Evolutionary conservation across 2,888 invertebrate genomes (phyloP).

Genomic region (Odontocolon sp.): DNA sequence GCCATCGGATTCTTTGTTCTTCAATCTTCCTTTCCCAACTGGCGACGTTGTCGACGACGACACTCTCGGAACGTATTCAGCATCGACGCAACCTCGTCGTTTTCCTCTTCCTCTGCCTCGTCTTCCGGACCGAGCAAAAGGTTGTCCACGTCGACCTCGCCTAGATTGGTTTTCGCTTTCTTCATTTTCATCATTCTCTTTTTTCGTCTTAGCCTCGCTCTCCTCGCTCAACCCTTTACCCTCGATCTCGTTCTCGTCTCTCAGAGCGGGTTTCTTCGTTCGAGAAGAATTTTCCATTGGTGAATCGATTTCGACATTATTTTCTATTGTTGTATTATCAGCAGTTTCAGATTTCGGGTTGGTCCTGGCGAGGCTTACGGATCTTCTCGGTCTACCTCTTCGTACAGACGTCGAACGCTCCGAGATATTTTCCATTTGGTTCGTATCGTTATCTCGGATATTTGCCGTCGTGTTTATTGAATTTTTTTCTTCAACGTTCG

Average conservation of each 20-base stretch:
- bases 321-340: background rate
- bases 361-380: background rate
- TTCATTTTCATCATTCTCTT: no score
- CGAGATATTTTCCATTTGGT: background rate
- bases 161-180: constrained; percentile 32
- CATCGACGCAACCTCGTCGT: constrained; percentile 46
- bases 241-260: constrained; percentile 41
- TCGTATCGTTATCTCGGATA: no score
- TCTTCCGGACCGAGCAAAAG: no score
- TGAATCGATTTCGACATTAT: background rate
- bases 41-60: no score
- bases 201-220: no score
- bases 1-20: background rate
- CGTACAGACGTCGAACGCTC: background rate
- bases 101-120: constrained; percentile 61
- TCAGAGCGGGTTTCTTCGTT: constrained; percentile 32
- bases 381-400: constrained; percentile 20
- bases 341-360: no score
- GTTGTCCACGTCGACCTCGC: constrained; percentile 59
- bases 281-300: constrained; percentile 4
- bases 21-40: background rate
- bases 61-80: constrained; percentile 61
- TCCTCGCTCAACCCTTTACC: constrained; percentile 57
- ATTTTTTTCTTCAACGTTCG: no score
- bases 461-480: no score